Percentiles rank a stretch among this genome's conserved stretches.
Conservation (phyloP, 2,888 invertebrate species). For the Chrysopilus asiliformis region DNA sequence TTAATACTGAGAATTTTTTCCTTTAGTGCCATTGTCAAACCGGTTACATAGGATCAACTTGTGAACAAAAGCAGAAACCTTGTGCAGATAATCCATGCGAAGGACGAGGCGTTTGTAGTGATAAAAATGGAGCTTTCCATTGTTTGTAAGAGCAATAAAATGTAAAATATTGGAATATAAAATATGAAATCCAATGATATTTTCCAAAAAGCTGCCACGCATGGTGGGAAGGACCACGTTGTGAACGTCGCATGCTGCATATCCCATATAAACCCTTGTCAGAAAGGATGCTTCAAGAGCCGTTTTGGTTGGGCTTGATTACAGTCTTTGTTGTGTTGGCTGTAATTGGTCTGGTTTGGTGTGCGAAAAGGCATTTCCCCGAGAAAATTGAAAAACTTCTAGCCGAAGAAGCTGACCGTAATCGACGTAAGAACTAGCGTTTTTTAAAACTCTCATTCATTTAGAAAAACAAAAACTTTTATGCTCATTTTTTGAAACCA, state of each 20-base stretch:
- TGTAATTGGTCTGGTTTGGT: constrained; percentile 67
- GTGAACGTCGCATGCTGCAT: constrained; percentile 54
- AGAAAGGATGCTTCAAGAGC: constrained; percentile 71
- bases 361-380: constrained; percentile 73
- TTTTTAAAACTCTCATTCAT: constrained; percentile 1
- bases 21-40: constrained; percentile 48
- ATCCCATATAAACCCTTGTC: constrained; percentile 60
- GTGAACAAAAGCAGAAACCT: constrained; percentile 52
- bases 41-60: constrained; percentile 53
- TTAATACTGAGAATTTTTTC: not conserved
- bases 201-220: constrained; percentile 44
- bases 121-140: constrained; percentile 48
- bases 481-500: no score
- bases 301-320: constrained; percentile 79
- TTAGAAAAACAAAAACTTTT: constrained; percentile 1
- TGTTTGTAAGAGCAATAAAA: constrained; percentile 39
- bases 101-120: constrained; percentile 58
- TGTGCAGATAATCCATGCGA: constrained; percentile 64
- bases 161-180: not conserved
- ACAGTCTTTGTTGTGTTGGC: constrained; percentile 69
- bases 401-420: constrained; percentile 64
- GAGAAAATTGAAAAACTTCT: constrained; percentile 73
- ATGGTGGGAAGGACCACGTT: constrained; percentile 57
- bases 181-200: no score
- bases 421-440: constrained; percentile 46